Conservation (phyloP, 2,797 vertebrate genomes). For the Propithecus deckenii region DNA sequence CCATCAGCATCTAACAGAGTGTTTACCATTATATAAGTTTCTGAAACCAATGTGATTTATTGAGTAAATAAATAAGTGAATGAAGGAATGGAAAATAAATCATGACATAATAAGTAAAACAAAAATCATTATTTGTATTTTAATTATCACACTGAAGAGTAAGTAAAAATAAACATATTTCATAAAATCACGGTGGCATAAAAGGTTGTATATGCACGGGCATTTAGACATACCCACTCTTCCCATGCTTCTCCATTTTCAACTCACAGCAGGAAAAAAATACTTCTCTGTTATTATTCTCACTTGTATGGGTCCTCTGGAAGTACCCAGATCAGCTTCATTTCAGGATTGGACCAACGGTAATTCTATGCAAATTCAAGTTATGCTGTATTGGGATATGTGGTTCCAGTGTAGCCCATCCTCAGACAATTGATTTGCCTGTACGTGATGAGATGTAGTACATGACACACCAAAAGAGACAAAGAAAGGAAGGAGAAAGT, state of each 20-base stretch:
- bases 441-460: not conserved
- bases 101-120: not conserved
- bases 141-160: not conserved
- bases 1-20: no score
- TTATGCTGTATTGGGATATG: not conserved
- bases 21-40: not conserved
- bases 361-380: not conserved
- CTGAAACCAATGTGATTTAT: not conserved
- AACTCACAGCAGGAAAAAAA: not conserved
- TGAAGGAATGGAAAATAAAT: not conserved
- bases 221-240: not conserved
- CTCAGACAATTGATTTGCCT: not conserved
- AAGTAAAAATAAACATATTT: not conserved
- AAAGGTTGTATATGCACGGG: not conserved
- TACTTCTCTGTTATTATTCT: not conserved
- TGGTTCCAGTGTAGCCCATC: not conserved
- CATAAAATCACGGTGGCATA: not conserved
- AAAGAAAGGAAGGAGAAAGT: not conserved
- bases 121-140: not conserved
- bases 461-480: not conserved
- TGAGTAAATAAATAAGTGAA: not conserved
- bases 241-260: not conserved
- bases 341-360: not conserved
- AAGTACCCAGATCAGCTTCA: not conserved
- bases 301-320: not conserved